Evolutionary conservation across 2,888 invertebrate genomes (phyloP).

Genomic region (Stegophylla sp.): DNA sequence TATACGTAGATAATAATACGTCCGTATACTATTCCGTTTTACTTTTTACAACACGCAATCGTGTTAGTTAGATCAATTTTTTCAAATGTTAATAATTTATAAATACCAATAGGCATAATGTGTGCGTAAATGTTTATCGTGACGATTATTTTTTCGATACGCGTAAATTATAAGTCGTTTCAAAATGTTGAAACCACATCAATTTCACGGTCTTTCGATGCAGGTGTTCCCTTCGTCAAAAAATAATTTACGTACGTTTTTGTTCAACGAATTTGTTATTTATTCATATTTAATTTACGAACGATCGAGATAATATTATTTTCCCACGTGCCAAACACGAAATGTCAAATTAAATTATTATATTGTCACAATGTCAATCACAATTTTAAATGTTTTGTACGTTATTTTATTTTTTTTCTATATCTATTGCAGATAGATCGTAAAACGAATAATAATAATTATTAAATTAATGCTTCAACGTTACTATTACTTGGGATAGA

Average conservation of each 20-base stretch:
- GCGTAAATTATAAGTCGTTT: conserved; percentile 28
- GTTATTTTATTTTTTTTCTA: too few species aligned
- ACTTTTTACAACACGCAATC: neutral
- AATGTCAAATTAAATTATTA: conserved; percentile 24
- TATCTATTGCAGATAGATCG: too few species aligned
- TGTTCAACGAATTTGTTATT: conserved; percentile 1
- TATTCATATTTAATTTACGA: conserved; percentile 14
- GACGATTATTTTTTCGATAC: conserved; percentile 36
- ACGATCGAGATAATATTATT: neutral
- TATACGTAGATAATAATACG: neutral
- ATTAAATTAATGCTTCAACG: too few species aligned
- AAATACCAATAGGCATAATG: neutral
- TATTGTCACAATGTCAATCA: conserved; percentile 6
- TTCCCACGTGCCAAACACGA: neutral
- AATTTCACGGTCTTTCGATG: conserved; percentile 35
- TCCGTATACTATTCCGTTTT: neutral
- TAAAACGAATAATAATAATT: too few species aligned
- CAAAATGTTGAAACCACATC: conserved; percentile 34
- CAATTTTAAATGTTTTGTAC: too few species aligned
- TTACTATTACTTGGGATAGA: too few species aligned
- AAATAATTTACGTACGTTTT: conserved; percentile 9
- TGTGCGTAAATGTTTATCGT: neutral
- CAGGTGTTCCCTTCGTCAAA: neutral
- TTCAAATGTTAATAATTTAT: neutral
- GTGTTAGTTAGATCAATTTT: neutral